Evolutionary conservation across 2,888 invertebrate species (phyloP).

Genomic region (Epinotia brunnichana): DNA sequence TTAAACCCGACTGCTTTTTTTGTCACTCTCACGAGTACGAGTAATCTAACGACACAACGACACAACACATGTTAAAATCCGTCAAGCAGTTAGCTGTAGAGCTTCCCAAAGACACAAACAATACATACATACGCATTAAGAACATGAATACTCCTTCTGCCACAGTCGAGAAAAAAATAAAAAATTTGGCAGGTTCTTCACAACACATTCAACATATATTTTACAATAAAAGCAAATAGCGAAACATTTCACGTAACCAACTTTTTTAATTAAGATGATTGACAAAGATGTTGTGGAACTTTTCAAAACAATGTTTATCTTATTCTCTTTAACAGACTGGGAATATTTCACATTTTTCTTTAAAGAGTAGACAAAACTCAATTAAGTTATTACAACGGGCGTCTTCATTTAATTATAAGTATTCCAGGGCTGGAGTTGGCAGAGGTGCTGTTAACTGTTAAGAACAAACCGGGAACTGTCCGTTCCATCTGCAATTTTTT

Average conservation of each 20-base stretch:
- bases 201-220: background rate
- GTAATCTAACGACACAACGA: too few species aligned
- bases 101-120: too few species aligned
- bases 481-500: constrained; percentile 31
- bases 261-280: constrained; percentile 34
- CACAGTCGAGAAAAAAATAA: background rate
- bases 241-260: constrained; percentile 21
- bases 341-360: constrained; percentile 36
- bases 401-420: constrained; percentile 50
- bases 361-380: constrained; percentile 42
- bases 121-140: too few species aligned
- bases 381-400: constrained; percentile 44
- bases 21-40: too few species aligned
- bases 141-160: too few species aligned
- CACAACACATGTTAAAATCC: too few species aligned
- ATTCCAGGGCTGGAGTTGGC: constrained; percentile 44
- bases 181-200: background rate
- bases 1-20: too few species aligned
- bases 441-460: constrained; percentile 40
- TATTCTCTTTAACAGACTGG: constrained; percentile 26
- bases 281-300: constrained; percentile 28
- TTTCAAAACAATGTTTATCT: constrained; percentile 18
- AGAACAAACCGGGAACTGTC: constrained; percentile 40
- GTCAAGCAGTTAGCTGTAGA: background rate
- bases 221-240: constrained; percentile 2